Conservation (phyloP, 2,797 vertebrate species). For the Cryptoprocta ferox region DNA sequence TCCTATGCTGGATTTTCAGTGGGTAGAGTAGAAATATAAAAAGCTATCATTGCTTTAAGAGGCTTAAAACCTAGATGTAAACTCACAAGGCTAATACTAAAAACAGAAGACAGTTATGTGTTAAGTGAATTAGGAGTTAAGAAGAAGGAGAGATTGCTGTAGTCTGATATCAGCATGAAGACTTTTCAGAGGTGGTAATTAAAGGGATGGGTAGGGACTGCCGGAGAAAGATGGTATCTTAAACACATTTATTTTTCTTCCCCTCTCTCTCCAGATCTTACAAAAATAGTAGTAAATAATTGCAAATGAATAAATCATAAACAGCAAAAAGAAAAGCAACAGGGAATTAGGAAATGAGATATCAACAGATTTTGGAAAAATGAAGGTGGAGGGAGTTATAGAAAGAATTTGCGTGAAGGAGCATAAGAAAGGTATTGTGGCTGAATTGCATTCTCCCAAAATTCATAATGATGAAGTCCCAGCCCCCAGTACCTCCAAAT, state of each 20-base stretch:
- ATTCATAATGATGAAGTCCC: neutral
- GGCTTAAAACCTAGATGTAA: neutral
- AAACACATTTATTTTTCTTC: neutral
- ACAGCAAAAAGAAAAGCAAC: neutral
- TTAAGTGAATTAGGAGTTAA: neutral
- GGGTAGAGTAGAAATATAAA: conserved; percentile 14
- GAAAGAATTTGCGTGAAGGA: neutral
- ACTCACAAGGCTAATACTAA: neutral
- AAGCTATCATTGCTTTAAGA: neutral
- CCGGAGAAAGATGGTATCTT: neutral
- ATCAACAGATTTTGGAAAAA: neutral
- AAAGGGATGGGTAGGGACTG: neutral
- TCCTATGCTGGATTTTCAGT: neutral
- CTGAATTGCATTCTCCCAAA: neutral
- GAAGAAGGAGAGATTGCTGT: neutral
- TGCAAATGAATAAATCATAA: neutral
- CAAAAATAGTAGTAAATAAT: neutral
- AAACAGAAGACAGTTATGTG: neutral
- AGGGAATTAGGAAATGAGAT: neutral
- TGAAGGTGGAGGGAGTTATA: neutral
- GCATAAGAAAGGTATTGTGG: neutral
- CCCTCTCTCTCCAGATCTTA: neutral
- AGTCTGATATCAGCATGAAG: neutral
- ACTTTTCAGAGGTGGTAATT: neutral
- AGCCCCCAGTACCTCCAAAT: neutral